phyloP scores from a whole-genome alignment of 2,113 vertebrate species.

The Megaleporinus macrocephalus region DNA sequence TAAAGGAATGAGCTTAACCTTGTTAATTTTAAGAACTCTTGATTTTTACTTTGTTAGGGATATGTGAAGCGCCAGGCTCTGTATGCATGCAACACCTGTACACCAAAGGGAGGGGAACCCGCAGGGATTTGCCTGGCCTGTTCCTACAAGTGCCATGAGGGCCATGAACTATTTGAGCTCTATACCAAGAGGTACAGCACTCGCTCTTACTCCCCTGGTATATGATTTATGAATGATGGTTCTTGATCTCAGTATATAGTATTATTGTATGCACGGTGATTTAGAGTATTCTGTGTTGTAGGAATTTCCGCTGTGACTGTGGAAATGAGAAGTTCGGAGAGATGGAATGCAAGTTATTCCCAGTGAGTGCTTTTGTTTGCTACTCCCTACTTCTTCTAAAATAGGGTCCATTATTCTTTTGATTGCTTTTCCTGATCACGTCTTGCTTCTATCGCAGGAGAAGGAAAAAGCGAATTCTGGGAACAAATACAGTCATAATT shows the following conservation, averaged over 20 bases:
- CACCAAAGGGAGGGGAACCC: constrained; percentile 84
- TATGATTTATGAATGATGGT: too few species aligned
- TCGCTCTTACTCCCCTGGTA: too few species aligned
- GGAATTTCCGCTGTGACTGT: constrained; percentile 97
- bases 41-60: constrained; percentile 73
- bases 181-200: constrained; percentile 89
- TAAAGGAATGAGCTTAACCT: neutral
- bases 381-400: neutral
- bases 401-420: constrained; percentile 49
- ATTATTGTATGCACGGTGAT: neutral
- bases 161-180: constrained; percentile 92
- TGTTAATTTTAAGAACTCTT: too few species aligned
- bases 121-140: constrained; percentile 95
- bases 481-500: constrained; percentile 98
- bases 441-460: constrained; percentile 77
- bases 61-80: constrained; percentile 92
- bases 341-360: constrained; percentile 89
- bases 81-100: constrained; percentile 93
- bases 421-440: neutral
- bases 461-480: constrained; percentile 86
- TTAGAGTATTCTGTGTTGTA: constrained; percentile 59
- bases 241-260: neutral
- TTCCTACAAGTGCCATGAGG: constrained; percentile 95
- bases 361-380: constrained; percentile 77
- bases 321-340: constrained; percentile 94